Percentiles rank a stretch among this genome's conserved stretches.
Evolutionary conservation across 2,888 invertebrate genomes (phyloP).

Genomic region (Apotomis turbidana): DNA sequence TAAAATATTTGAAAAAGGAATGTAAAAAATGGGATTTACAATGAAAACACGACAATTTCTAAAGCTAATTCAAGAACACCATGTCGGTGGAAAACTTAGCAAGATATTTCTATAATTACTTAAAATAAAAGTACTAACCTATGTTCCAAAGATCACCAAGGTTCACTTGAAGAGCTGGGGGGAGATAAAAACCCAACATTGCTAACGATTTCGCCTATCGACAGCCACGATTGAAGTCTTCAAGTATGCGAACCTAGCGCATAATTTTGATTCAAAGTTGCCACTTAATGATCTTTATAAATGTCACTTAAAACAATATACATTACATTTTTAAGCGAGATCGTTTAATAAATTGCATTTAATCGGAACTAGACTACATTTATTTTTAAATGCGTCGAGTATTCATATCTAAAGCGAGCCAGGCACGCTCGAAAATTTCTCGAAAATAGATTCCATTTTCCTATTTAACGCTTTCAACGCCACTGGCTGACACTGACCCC

Average conservation of each 20-base stretch:
- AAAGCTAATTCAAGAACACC: neutral
- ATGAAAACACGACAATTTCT: neutral
- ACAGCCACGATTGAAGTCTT: too few species aligned
- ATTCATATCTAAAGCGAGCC: constrained; percentile 44
- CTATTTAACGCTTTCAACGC: too few species aligned
- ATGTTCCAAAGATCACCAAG: neutral
- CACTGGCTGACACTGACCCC: too few species aligned
- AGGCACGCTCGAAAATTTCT: neutral
- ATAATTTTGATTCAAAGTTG: neutral
- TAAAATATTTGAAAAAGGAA: neutral
- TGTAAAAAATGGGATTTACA: neutral
- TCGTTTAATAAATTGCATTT: constrained; percentile 45
- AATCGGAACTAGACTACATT: constrained; percentile 11
- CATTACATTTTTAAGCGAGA: constrained; percentile 52
- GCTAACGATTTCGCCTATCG: too few species aligned
- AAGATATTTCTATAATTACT: neutral
- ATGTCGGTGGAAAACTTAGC: constrained; percentile 11
- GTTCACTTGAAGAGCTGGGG: neutral
- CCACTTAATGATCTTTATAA: constrained; percentile 17
- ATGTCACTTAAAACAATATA: constrained; percentile 24
- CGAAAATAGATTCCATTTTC: too few species aligned
- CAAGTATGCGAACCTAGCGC: too few species aligned
- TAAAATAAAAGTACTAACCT: neutral
- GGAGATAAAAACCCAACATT: too few species aligned
- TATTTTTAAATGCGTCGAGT: constrained; percentile 54